Conservation (phyloP, 2,888 invertebrate genomes). For the Pyrochroa serraticornis region DNA sequence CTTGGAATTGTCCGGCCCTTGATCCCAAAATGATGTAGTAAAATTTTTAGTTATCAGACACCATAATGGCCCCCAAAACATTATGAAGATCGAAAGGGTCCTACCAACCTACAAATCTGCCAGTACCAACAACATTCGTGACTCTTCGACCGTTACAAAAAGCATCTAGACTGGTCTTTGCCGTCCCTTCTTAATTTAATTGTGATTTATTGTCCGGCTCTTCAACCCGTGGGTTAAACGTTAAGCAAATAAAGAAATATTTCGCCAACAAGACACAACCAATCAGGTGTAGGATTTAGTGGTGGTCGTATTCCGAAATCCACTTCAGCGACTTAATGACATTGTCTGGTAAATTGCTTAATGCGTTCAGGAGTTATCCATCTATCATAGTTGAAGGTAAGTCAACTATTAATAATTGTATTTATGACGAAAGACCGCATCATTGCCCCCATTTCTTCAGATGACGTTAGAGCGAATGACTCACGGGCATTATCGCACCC, state of each 20-base stretch:
- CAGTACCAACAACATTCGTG: conserved; percentile 40
- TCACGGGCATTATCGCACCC: conserved; percentile 52
- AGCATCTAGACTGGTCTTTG: conserved; percentile 31
- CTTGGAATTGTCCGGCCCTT: too few relatives aligned
- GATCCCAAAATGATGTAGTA: too few relatives aligned
- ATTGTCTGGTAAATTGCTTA: not conserved
- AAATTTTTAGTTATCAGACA: too few relatives aligned
- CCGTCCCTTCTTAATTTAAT: conserved; percentile 43
- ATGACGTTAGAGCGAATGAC: conserved; percentile 49
- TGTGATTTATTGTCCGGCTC: conserved; percentile 43
- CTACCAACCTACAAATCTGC: conserved; percentile 42
- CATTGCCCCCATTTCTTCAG: conserved; percentile 52
- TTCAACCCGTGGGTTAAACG: conserved; percentile 24
- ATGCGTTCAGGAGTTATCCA: conserved; percentile 27
- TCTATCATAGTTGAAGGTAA: conserved; percentile 46
- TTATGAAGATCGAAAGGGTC: conserved; percentile 20
- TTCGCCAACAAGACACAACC: too few relatives aligned
- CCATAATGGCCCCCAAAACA: too few relatives aligned
- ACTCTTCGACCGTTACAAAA: conserved; percentile 42
- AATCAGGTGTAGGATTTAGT: too few relatives aligned
- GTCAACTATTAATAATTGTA: conserved; percentile 52
- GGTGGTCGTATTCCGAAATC: not conserved
- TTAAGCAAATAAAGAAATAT: not conserved
- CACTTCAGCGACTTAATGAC: not conserved
- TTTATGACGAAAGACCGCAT: conserved; percentile 49